Base-by-base conservation (phyloP, 2,797 vertebrate genomes). In the Sebastes aleutianus region DNA sequence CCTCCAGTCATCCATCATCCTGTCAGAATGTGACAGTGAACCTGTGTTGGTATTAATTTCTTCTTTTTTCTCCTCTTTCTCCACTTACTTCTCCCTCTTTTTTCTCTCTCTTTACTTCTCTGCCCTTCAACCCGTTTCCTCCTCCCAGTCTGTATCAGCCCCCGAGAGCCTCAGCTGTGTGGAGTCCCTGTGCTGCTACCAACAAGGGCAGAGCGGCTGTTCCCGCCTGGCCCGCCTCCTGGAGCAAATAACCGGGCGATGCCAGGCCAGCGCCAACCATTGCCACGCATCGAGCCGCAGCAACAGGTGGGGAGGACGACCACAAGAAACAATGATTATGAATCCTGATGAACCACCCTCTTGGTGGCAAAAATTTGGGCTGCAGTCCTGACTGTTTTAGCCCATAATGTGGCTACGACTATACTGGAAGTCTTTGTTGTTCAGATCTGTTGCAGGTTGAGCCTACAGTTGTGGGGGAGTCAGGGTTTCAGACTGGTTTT, bases 161-260 rank as follows among this genome's bases (percentile, higher is more conserved):
- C 92, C 96, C 93, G 96, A 95, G 88, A 2, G 84, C 91, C 93
- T 98, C 97, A 96, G 96, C 96, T 99, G 98, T 95, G 85, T 99
- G 98, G 98, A 99, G 95, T 99, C 98, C 94, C 84, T 98, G 96
- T 99, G 97, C 96, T 99, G 98, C 95, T 96, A 97, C 97, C 95
- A 97, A 92, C 95, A 96, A 91, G 97, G 97, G 94, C 95, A 97
- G 92, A 96, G 97, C 95, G 94, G 95, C 85, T 97, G 97, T 90
- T 50, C 96, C 92, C 95, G 97, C 96, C 75, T 97, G 98, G 95
- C 96, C 96, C 92, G 83, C 96, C 86, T 97, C 96, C 93, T 99
- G 97, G 98, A 98, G 87, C 97, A 96, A 96, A 88, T 98, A 74
- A 97, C 96, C 82, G 96, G 96, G 85, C 95, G 94, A 66, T 98